These are phyloP conservation scores for Bos indicus DNA, from an alignment of 2,113 vertebrate species.

Conservation along the genomic window DNA sequence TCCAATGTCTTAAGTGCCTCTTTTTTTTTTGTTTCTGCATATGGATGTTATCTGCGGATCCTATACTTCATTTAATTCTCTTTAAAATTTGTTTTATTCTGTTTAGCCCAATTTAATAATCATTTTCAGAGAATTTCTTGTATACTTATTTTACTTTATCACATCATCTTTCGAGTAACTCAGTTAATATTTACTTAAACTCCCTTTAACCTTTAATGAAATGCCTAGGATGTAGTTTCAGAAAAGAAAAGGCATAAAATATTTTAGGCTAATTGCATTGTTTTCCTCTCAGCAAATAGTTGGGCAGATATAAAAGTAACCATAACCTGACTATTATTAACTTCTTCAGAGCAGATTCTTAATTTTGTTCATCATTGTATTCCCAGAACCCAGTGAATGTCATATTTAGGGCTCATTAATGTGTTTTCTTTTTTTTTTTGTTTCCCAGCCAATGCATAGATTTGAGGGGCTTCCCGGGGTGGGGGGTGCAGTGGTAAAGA, in stretches of 20 bases:
- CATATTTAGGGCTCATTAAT: background rate
- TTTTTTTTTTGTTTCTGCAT: background rate
- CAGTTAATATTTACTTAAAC: background rate
- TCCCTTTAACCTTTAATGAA: background rate
- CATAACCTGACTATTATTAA: background rate
- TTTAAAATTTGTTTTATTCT: background rate
- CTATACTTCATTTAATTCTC: background rate
- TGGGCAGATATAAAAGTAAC: background rate
- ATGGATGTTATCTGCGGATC: background rate
- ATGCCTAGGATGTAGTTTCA: background rate
- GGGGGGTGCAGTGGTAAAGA: background rate
- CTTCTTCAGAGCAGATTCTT: background rate
- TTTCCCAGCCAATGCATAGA: background rate
- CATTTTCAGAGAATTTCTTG: background rate
- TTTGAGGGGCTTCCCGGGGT: background rate
- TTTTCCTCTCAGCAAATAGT: background rate
- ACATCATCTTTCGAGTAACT: background rate
- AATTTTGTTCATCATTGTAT: background rate
- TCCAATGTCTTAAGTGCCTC: background rate
- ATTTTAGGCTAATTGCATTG: background rate
- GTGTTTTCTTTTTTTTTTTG: background rate
- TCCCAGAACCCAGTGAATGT: background rate
- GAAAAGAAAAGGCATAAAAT: background rate
- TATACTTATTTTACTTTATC: conserved; percentile 5
- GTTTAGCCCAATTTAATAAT: background rate